Base-by-base conservation (phyloP, 2,888 invertebrate genomes). In the Caenorhabditis imperialis region DNA sequence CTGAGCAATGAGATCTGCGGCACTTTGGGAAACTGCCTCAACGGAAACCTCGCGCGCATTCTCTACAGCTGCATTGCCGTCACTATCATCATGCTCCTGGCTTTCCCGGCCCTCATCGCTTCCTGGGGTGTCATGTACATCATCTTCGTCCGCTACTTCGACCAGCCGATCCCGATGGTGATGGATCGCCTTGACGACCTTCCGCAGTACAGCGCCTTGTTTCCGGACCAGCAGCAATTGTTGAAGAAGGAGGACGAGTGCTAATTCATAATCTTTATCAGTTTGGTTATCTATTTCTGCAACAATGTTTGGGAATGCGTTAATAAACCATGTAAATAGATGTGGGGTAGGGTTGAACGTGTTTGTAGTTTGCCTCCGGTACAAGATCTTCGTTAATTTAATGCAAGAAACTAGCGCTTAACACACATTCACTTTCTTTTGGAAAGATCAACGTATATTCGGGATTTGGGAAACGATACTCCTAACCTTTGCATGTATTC, bases 21-120 rank as follows among this genome's bases (percentile, higher is more conserved):
- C 42, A 67, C 67, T 14, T 57, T 67, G 6, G 57, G 57, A 57
- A 57, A 58, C 57, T 67, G 67, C 18, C 51, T 67, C 14, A 57
- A 67, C 30, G 67, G 67, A 67, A 58, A 58, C 25, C 57, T 67
- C 3, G 67, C 67, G 14, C 67, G 67, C 22, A 67, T 67, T 20
- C 7, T 67, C 44, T 67, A 51, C 51, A 67, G 67, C 51, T 67
- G 67, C 51, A 33, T 67, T 12, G 57, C 57, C 16, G 30, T 67
- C 57, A 57, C 57, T n/a, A 14, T 67, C 45, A 67, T 67, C 25
- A 67, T 67, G 67, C 42, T 67, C 20, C 33, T 67, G 18, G 57
- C 67, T 5, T 44, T 67, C 37, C 67, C 67, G 7, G 16, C 67
- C n/a, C 48, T 67, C 37, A 27, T 67, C 14, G 57, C 57, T 27